Conservation (phyloP, 2,888 invertebrate genomes). For the Kuschelorhynchus macadamiae region DNA sequence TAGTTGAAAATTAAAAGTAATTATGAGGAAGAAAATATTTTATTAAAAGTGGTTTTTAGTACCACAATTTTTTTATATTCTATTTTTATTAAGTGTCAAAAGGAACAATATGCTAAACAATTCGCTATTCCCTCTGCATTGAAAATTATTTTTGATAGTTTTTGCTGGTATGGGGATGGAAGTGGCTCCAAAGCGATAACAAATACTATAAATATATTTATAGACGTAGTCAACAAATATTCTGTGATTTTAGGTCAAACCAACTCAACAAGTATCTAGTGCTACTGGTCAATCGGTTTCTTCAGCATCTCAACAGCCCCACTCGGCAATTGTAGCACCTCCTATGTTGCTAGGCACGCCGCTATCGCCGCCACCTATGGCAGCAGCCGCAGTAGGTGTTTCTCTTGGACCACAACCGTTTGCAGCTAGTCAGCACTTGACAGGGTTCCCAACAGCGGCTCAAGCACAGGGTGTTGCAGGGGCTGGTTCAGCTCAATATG, state of each 20-base stretch:
- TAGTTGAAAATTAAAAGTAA: no score
- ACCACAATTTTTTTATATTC: no score
- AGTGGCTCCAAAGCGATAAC: no score
- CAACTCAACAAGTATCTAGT: slow-evolving; percentile 81
- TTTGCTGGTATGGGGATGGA: no score
- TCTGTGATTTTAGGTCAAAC: slow-evolving; percentile 76
- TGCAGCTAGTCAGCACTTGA: slow-evolving; percentile 74
- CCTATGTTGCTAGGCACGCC: slow-evolving; percentile 67
- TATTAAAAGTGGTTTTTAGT: no score
- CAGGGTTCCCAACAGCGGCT: slow-evolving; percentile 77
- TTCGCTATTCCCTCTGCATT: no score
- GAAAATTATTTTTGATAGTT: no score
- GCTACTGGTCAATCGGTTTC: slow-evolving; percentile 67
- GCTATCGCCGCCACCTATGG: slow-evolving; percentile 77
- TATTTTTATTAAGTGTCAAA: no score
- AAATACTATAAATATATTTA: no score
- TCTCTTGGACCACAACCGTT: slow-evolving; percentile 73
- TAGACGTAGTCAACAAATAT: no score
- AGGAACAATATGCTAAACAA: no score
- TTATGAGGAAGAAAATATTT: no score
- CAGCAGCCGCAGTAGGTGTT: slow-evolving; percentile 69
- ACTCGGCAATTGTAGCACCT: slow-evolving; percentile 65
- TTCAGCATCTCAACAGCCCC: slow-evolving; percentile 61
- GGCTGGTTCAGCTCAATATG: slow-evolving; percentile 75
- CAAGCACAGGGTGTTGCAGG: slow-evolving; percentile 74